phyloP scores from a whole-genome alignment of 1,140 invertebrate species.

The Liolophura sinensis region DNA sequence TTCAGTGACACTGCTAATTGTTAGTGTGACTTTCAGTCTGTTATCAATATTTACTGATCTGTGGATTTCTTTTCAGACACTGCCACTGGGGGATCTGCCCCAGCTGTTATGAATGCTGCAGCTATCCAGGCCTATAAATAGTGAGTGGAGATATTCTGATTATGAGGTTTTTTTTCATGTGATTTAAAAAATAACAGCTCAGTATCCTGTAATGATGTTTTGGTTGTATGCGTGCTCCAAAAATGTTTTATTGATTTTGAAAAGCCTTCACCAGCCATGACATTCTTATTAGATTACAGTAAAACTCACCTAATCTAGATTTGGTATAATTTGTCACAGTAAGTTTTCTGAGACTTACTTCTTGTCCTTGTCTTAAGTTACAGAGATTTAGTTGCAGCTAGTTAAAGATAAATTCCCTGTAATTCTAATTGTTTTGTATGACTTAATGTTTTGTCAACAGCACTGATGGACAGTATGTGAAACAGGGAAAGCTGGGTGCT shows the following conservation, averaged over 20 bases:
- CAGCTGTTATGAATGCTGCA: conserved; percentile 41
- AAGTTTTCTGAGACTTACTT: background rate
- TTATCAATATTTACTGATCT: background rate
- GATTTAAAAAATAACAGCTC: background rate
- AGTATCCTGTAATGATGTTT: too few species aligned
- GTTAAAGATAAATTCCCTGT: background rate
- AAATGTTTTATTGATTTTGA: too few species aligned
- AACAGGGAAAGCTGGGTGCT: conserved; percentile 58
- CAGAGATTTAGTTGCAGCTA: background rate
- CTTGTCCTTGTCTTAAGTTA: background rate
- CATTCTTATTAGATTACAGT: too few species aligned
- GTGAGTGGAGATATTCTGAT: conserved; percentile 33
- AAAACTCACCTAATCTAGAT: background rate
- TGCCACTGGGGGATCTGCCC: conserved; percentile 23
- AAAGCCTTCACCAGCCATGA: too few species aligned
- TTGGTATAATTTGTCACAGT: background rate
- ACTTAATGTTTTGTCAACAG: conserved; percentile 35
- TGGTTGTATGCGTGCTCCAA: too few species aligned
- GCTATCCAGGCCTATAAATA: conserved; percentile 55
- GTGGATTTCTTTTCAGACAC: conserved; percentile 16
- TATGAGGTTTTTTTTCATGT: conserved; percentile 6
- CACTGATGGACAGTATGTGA: conserved; percentile 52
- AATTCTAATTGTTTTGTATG: background rate
- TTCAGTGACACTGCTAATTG: too few species aligned
- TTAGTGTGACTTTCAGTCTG: too few species aligned